Evolutionary conservation across 2,113 vertebrate genomes (phyloP), one percentile per base, ranked within the genome.

Genomic region (Eretmochelys imbricata): DNA sequence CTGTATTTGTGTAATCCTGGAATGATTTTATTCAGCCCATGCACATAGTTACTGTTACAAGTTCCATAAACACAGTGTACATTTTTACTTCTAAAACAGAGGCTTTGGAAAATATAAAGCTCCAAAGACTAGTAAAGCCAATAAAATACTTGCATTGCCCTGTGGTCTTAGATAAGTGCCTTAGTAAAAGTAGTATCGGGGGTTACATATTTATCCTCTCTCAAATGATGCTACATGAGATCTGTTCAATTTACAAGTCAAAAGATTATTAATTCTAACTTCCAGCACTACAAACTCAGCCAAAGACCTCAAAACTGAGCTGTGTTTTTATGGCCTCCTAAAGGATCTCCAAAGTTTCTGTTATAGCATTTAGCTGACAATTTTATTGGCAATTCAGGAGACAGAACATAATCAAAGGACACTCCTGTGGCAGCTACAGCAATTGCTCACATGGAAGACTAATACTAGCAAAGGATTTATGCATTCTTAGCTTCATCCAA

Each of bases 241-340:
- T 22, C 80, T 72, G 29, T 38, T 78, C 9, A 38, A 72, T 2
- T 19, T 31, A 54, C 0, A 91, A 79, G 91, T 35, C 87, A 87
- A 62, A 20, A 92, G 57, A 31, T 38, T 29, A 72, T 25, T 62
- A 82, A 84, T 24, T 78, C 17, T 78, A 78, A 78, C 38, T 42
- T 10, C 17, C 84, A 53, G 55, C 89, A 92, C 53, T 19, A 2
- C 3, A 91, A 85, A 84, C 31, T 80, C 49, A 72, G 27, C 7
- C 85, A 59, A 78, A 88, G 85, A 54, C 29, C 42, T 48, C 22
- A 72, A 72, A 88, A 69, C 82, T 62, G 80, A 94, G n/a, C 6
- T 49, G 5, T 0, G 0, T n/a, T 65, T 72, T 72, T 89, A 80
- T 0, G 0, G 35, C 14, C 2, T 53, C 22, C 16, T 46, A 0